Percentiles rank a stretch among this genome's conserved stretches.
phyloP scores from a whole-genome alignment of 1,140 invertebrate species.

The Catajapyx aquilonaris region DNA sequence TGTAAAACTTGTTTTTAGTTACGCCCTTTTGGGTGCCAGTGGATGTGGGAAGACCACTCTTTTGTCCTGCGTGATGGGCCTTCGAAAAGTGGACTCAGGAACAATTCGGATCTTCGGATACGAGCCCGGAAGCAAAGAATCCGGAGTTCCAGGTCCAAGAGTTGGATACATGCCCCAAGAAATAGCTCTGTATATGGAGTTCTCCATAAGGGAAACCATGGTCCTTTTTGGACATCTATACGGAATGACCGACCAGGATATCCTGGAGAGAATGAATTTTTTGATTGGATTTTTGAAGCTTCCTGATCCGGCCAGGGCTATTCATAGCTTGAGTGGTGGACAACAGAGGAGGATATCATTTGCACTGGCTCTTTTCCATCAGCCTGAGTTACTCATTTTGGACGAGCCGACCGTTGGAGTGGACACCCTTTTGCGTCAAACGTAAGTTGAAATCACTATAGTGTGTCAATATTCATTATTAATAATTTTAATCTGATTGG shows the following conservation, averaged over 20 bases:
- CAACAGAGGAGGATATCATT: constrained; percentile 82
- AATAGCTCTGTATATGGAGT: constrained; percentile 82
- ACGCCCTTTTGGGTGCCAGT: too few relatives aligned
- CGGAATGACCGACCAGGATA: constrained; percentile 61
- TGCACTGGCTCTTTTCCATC: constrained; percentile 76
- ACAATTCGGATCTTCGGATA: constrained; percentile 71
- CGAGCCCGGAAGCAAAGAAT: constrained; percentile 44
- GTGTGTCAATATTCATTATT: too few relatives aligned
- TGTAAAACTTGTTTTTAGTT: too few relatives aligned
- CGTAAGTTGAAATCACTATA: constrained; percentile 25
- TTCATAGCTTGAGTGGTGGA: constrained; percentile 45
- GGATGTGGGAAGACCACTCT: constrained; percentile 71
- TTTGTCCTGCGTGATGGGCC: constrained; percentile 67
- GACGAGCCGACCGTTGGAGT: constrained; percentile 91
- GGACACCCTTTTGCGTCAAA: constrained; percentile 70
- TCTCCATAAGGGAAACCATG: constrained; percentile 86
- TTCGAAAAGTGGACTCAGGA: constrained; percentile 54
- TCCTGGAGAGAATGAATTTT: constrained; percentile 62
- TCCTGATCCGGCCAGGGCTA: constrained; percentile 21
- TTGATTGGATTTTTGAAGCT: constrained; percentile 74
- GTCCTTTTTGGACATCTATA: constrained; percentile 94
- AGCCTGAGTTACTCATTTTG: constrained; percentile 76
- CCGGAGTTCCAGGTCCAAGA: constrained; percentile 66
- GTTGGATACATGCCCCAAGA: constrained; percentile 55
- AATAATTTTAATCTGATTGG: too few relatives aligned